phyloP scores from a whole-genome alignment of 23 tunicate species.

The Oikopleura dioica region DNA sequence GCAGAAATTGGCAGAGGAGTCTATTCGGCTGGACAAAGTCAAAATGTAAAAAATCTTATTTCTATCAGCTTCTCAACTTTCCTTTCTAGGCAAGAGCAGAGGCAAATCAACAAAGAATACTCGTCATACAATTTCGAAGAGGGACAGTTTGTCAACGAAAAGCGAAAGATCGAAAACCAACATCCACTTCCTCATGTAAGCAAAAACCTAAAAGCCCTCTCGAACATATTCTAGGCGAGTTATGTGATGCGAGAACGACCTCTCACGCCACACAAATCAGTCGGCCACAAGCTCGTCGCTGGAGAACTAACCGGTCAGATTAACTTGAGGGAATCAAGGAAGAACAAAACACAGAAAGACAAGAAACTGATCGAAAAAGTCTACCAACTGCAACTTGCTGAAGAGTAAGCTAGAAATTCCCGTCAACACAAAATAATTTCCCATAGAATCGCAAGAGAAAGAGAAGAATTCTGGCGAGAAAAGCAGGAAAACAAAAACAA shows the following conservation, averaged over 20 bases:
- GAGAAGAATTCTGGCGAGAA: constrained; percentile 34
- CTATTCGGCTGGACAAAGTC: too few relatives aligned
- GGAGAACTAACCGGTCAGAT: constrained; percentile 21
- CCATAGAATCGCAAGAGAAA: constrained; percentile 42
- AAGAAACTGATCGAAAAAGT: constrained; percentile 51
- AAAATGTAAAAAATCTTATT: too few relatives aligned
- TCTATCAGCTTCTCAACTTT: constrained; percentile 14
- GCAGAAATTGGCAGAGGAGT: constrained; percentile 74
- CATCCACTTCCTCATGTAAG: neutral
- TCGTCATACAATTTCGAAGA: neutral
- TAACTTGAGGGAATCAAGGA: constrained; percentile 26
- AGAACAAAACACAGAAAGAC: constrained; percentile 33
- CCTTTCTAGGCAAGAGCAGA: neutral
- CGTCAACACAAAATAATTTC: neutral
- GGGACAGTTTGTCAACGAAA: neutral
- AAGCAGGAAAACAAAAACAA: constrained; percentile 33
- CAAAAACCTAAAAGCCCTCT: neutral
- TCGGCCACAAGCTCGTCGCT: neutral
- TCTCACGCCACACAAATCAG: constrained; percentile 33
- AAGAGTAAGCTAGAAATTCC: constrained; percentile 59
- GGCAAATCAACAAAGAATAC: neutral
- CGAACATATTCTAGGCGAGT: constrained; percentile 23
- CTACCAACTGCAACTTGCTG: constrained; percentile 90
- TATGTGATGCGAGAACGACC: constrained; percentile 85
- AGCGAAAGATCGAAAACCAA: neutral